Evolutionary conservation across 2,113 vertebrate species (phyloP).

Genomic region (Poeciliopsis prolifica): DNA sequence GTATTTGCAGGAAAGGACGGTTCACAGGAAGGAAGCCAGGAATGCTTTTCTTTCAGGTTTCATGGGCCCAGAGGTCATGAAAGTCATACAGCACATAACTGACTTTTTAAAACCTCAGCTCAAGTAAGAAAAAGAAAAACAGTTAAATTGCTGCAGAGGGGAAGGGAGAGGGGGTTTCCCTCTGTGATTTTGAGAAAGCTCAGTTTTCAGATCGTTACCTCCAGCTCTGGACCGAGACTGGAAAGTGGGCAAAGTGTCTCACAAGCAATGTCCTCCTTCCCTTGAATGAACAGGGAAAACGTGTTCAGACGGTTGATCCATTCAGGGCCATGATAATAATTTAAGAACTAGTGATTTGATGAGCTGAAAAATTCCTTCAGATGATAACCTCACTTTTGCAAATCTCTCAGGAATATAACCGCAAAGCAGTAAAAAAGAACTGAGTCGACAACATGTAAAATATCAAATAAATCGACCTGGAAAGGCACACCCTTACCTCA

Average conservation of each 20-base stretch:
- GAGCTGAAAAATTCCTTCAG: background rate
- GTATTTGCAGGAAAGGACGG: conserved; percentile 15
- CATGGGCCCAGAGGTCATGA: conserved; percentile 33
- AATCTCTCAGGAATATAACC: background rate
- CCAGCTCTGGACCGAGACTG: conserved; percentile 6
- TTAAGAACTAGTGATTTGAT: background rate
- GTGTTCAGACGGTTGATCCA: background rate
- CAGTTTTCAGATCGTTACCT: conserved; percentile 32
- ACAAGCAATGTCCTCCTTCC: background rate
- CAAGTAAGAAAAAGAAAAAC: conserved; percentile 14
- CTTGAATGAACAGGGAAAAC: background rate
- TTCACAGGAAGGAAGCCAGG: conserved; percentile 27
- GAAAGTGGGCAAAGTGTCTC: background rate
- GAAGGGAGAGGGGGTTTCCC: conserved; percentile 1
- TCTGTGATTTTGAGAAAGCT: conserved; percentile 9
- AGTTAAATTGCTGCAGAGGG: conserved; percentile 6
- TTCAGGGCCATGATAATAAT: background rate
- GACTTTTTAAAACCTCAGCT: conserved; percentile 30
- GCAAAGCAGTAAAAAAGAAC: background rate
- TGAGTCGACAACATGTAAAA: background rate
- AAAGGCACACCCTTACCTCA: too few species aligned
- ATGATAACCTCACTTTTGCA: background rate
- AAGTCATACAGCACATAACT: conserved; percentile 42
- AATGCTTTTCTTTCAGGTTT: conserved; percentile 31
- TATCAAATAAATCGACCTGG: background rate